Evolutionary conservation across 2,888 invertebrate genomes (phyloP).

Genomic region (Metopia argyrocephala): DNA sequence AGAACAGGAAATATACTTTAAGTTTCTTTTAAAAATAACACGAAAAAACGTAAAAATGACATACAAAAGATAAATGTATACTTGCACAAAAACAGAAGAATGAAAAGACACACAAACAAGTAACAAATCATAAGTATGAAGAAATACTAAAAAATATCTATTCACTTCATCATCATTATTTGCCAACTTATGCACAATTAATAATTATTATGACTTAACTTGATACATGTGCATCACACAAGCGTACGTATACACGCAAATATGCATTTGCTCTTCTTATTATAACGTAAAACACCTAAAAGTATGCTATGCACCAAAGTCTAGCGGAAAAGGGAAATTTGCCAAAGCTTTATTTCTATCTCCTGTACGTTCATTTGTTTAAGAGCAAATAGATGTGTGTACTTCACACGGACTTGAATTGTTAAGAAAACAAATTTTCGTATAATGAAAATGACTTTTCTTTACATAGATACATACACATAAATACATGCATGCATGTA

Average conservation of each 20-base stretch:
- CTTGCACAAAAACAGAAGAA: slow-evolving; percentile 17
- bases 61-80: slow-evolving; percentile 37
- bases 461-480: neutral
- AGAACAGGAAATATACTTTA: neutral
- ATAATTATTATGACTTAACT: slow-evolving; percentile 68
- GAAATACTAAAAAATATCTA: slow-evolving; percentile 62
- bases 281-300: neutral
- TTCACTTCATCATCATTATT: slow-evolving; percentile 71
- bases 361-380: neutral
- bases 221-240: slow-evolving; percentile 54
- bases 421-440: slow-evolving; percentile 17
- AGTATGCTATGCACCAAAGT: slow-evolving; percentile 12
- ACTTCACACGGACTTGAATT: neutral
- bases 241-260: neutral
- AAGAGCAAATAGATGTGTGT: neutral
- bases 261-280: neutral
- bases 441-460: slow-evolving; percentile 10
- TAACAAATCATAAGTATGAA: slow-evolving; percentile 4
- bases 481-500: neutral
- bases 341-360: neutral
- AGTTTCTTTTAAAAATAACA: no score
- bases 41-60: slow-evolving; percentile 2
- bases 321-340: slow-evolving; percentile 8
- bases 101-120: neutral
- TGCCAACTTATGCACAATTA: slow-evolving; percentile 70